These are phyloP conservation scores for Agelas oroides DNA, from an alignment of 37 sponge, comb jelly and placozoan genomes.

Conservation along the genomic window DNA sequence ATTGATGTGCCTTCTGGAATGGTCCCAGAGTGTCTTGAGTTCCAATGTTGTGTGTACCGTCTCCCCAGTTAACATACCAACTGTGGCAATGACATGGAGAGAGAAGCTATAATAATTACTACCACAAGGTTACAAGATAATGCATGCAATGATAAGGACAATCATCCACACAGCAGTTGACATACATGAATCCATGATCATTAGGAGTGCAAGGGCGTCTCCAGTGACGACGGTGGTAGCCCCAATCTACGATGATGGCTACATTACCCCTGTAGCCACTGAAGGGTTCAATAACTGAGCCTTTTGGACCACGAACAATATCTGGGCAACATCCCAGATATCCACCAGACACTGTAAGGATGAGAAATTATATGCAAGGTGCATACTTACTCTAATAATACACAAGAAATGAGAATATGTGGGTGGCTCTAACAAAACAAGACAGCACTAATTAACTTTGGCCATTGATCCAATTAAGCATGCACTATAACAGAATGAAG, in stretches of 20 bases:
- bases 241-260: constrained; percentile 51
- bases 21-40: constrained; percentile 19
- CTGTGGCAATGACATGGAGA: too few relatives aligned
- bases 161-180: too few relatives aligned
- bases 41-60: constrained; percentile 1
- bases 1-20: constrained; percentile 50
- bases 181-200: constrained; percentile 41
- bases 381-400: too few relatives aligned
- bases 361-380: too few relatives aligned
- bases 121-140: neutral
- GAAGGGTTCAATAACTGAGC: constrained; percentile 45
- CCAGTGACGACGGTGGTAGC: neutral
- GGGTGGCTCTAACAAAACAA: too few relatives aligned
- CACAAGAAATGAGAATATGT: too few relatives aligned
- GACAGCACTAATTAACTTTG: too few relatives aligned
- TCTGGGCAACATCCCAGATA: constrained; percentile 39
- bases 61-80: constrained; percentile 49
- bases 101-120: neutral
- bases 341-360: too few relatives aligned
- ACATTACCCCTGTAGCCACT: constrained; percentile 49
- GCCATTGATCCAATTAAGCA: too few relatives aligned
- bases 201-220: constrained; percentile 10
- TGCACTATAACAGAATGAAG: too few relatives aligned
- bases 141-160: too few relatives aligned
- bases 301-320: constrained; percentile 28